Percentiles rank a stretch among this genome's conserved stretches.
These are phyloP conservation scores for Corythornis madagascariensis DNA, from an alignment of 2,113 vertebrate genomes.

Conservation along the genomic window DNA sequence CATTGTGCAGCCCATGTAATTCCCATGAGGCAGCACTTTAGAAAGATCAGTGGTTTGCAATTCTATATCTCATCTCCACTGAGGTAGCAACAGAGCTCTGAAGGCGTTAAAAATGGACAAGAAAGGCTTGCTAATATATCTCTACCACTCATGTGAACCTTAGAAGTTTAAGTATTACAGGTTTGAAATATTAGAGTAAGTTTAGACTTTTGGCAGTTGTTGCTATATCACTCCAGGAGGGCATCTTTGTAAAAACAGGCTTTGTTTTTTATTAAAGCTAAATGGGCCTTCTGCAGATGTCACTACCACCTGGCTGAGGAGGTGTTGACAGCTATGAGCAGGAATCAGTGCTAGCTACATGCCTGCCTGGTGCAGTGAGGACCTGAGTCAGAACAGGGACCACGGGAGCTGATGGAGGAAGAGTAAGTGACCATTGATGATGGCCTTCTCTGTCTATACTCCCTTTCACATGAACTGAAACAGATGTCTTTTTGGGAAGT, in stretches of 20 bases:
- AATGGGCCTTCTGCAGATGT: not conserved
- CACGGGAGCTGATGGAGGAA: not conserved
- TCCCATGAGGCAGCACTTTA: not conserved
- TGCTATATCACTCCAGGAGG: not conserved
- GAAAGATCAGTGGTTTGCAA: not conserved
- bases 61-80: not conserved
- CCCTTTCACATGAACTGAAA: not conserved
- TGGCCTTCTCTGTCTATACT: not conserved
- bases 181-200: not conserved
- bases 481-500: not conserved
- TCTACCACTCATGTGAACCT: not conserved
- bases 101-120: not conserved
- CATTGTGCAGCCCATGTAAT: not conserved
- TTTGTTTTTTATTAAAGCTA: constrained; percentile 9
- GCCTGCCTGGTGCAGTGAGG: not conserved
- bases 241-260: not conserved
- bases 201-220: not conserved
- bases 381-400: not conserved
- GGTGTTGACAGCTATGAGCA: not conserved
- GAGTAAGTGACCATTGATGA: not conserved
- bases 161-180: not conserved
- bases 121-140: not conserved
- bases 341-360: not conserved
- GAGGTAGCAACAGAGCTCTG: not conserved
- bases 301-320: not conserved